Conservation (phyloP, 2,888 invertebrate species). For the Machimus atricapillus region DNA sequence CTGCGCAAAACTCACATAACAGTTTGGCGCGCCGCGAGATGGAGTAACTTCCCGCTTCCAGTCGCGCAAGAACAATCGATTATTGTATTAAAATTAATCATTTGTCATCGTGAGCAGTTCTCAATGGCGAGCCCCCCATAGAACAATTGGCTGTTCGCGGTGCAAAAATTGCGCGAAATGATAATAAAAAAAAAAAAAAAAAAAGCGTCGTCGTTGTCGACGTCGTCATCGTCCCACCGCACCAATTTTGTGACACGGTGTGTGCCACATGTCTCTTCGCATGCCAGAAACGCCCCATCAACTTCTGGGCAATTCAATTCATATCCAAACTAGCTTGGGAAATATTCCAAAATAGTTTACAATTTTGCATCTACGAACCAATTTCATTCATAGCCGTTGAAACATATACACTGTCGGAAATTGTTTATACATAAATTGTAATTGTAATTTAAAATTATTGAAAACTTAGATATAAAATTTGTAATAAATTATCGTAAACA, state of each 20-base stretch:
- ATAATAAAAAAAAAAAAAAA: background rate
- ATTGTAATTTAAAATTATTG: too few relatives aligned
- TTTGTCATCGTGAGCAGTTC: slow-evolving; percentile 38
- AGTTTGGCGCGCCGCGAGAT: background rate
- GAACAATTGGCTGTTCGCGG: slow-evolving; percentile 25
- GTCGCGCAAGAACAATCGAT: slow-evolving; percentile 38
- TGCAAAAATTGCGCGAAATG: slow-evolving; percentile 16
- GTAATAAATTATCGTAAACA: background rate
- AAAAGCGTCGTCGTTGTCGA: background rate
- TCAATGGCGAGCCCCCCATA: slow-evolving; percentile 21
- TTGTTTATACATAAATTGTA: background rate
- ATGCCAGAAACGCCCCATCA: background rate
- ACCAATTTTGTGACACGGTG: background rate
- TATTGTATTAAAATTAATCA: slow-evolving; percentile 43
- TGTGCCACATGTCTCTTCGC: background rate
- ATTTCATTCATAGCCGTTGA: background rate
- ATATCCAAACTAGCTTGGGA: background rate
- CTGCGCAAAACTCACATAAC: slow-evolving; percentile 27
- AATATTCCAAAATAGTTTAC: background rate
- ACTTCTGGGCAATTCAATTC: background rate
- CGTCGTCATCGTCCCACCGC: too few relatives aligned
- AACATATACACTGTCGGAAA: background rate
- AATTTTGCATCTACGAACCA: background rate
- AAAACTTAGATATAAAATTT: too few relatives aligned
- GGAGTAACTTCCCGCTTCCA: slow-evolving; percentile 8